Conservation (phyloP, 2,113 vertebrate genomes). For the Oenanthe melanoleuca region DNA sequence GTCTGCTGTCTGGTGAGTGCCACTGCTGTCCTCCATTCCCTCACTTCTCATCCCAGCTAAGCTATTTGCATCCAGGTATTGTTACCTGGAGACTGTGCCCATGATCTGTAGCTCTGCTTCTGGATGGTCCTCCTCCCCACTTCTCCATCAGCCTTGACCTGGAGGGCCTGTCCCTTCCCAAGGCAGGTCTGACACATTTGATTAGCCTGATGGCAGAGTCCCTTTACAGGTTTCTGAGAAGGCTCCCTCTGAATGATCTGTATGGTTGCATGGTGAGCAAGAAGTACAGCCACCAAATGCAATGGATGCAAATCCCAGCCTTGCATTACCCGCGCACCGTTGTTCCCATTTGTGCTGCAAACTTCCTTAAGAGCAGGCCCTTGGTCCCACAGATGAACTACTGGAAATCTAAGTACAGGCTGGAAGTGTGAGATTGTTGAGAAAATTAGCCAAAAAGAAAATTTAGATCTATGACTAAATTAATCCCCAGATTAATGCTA, state of each 20-base stretch:
- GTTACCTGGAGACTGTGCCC: neutral
- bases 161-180: neutral
- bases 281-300: rapidly evolving
- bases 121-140: neutral
- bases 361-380: neutral
- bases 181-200: neutral
- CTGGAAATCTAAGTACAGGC: neutral
- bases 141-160: neutral
- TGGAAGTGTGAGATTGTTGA: constrained; percentile 24
- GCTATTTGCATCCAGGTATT: neutral
- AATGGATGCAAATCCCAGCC: neutral
- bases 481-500: constrained; percentile 47
- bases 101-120: rapidly evolving
- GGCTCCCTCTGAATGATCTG: neutral
- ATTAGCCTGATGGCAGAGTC: neutral
- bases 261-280: rapidly evolving
- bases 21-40: neutral
- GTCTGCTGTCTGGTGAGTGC: neutral
- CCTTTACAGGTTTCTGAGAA: neutral
- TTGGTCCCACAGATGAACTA: neutral
- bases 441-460: constrained; percentile 35
- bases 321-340: rapidly evolving
- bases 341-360: neutral
- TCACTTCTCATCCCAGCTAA: neutral
- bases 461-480: constrained; percentile 61